Evolutionary conservation across 2,113 vertebrate species (phyloP).

Genomic region (Brevimyrus niger): DNA sequence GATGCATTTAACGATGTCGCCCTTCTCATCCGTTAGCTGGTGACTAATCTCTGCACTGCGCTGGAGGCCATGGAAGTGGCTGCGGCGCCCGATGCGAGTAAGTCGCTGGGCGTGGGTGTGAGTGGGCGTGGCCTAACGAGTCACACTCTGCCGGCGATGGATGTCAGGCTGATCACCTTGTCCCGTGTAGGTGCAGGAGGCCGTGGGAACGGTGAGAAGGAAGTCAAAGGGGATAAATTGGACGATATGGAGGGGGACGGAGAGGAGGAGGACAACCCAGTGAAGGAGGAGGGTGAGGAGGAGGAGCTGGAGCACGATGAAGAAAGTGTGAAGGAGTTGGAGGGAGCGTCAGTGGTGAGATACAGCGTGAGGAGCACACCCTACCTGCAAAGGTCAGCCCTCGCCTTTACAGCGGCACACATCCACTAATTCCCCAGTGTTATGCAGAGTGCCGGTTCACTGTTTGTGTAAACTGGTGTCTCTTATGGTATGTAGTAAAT

Average conservation of each 20-base stretch:
- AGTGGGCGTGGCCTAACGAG: neutral
- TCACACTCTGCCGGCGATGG: neutral
- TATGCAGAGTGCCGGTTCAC: neutral
- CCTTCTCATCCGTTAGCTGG: constrained; percentile 37
- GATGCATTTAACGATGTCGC: neutral
- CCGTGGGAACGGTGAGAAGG: no score
- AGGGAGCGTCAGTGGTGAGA: constrained; percentile 57
- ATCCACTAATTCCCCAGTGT: neutral
- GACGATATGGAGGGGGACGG: neutral
- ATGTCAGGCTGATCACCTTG: neutral
- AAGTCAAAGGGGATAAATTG: no score
- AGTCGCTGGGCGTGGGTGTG: constrained; percentile 28
- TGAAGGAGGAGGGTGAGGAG: constrained; percentile 20
- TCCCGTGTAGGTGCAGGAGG: neutral
- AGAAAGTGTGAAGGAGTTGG: constrained; percentile 34
- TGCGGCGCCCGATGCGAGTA: constrained; percentile 53
- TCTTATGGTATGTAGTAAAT: neutral
- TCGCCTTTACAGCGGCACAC: neutral
- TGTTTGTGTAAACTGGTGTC: neutral
- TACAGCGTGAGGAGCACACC: constrained; percentile 71
- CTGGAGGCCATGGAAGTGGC: constrained; percentile 59
- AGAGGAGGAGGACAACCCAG: constrained; percentile 8
- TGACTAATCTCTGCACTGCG: constrained; percentile 61
- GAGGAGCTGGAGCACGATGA: constrained; percentile 18
- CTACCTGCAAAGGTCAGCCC: constrained; percentile 65